A percentile compares a stretch with the other conserved stretches of the same genome.
Conservation (phyloP, 2,113 vertebrate genomes). For the Cinclus mexicanus region DNA sequence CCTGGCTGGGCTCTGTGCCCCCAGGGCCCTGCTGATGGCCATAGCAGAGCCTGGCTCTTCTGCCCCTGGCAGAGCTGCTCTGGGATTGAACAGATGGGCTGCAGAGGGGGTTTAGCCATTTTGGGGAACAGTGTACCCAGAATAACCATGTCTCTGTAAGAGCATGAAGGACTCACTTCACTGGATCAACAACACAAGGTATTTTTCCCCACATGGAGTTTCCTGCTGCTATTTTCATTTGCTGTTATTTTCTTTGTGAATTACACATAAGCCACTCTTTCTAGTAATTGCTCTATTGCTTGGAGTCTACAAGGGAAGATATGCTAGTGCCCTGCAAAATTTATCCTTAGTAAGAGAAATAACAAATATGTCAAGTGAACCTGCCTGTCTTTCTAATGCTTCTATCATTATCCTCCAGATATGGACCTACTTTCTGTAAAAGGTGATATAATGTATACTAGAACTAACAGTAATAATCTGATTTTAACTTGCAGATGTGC, state of each 20-base stretch:
- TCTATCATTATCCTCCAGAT: neutral
- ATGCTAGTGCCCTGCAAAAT: neutral
- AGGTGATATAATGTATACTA: neutral
- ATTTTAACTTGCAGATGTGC: neutral
- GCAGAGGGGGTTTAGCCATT: neutral
- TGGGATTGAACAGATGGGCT: neutral
- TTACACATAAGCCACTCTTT: constrained; percentile 24
- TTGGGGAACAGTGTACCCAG: neutral
- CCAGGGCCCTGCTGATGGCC: neutral
- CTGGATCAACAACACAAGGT: neutral
- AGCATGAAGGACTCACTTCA: constrained; percentile 4
- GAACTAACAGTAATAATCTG: neutral
- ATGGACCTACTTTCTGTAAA: neutral
- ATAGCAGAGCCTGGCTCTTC: neutral
- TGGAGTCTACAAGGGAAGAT: neutral
- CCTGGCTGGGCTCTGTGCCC: neutral
- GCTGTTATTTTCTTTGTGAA: constrained; percentile 16
- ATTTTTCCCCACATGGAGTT: neutral
- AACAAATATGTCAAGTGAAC: neutral
- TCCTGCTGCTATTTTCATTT: constrained; percentile 29
- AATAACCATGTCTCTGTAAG: neutral
- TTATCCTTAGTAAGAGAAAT: neutral
- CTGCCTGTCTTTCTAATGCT: neutral
- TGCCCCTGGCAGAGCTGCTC: neutral
- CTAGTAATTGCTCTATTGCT: constrained; percentile 19